Evolutionary conservation across 2,888 invertebrate genomes (phyloP).

Genomic region (Oxyteleia sp.): DNA sequence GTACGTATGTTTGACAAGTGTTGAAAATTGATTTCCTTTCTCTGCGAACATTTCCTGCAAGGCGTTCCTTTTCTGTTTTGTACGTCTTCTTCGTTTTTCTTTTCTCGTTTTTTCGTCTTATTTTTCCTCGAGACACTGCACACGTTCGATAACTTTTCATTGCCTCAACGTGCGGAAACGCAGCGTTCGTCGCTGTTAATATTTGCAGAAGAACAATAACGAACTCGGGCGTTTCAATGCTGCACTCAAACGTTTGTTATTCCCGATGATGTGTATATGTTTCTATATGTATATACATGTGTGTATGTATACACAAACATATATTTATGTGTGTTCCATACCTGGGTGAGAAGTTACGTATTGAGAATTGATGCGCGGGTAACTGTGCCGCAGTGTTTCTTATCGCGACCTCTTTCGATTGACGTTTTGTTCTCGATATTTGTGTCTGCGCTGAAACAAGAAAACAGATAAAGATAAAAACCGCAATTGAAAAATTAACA

Average conservation of each 20-base stretch:
- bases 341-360: conserved; percentile 77
- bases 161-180: conserved; percentile 55
- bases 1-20: too few relatives aligned
- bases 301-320: conserved; percentile 5
- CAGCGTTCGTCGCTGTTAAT: conserved; percentile 74
- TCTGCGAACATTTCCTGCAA: too few relatives aligned
- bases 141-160: too few relatives aligned
- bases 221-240: conserved; percentile 73
- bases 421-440: conserved; percentile 72
- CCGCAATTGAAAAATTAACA: conserved; percentile 30
- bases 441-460: conserved; percentile 3
- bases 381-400: conserved; percentile 75
- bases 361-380: conserved; percentile 74
- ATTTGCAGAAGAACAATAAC: conserved; percentile 82
- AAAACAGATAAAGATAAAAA: conserved; percentile 1
- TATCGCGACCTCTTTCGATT: conserved; percentile 83
- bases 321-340: conserved; percentile 13
- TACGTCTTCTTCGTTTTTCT: too few relatives aligned
- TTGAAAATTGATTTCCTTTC: too few relatives aligned
- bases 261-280: conserved; percentile 67
- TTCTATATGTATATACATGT: background rate
- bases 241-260: conserved; percentile 77
- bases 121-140: too few relatives aligned
- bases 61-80: too few relatives aligned
- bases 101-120: too few relatives aligned